Conservation (phyloP, 2,797 vertebrate genomes). For the Pipistrellus pipistrellus region DNA sequence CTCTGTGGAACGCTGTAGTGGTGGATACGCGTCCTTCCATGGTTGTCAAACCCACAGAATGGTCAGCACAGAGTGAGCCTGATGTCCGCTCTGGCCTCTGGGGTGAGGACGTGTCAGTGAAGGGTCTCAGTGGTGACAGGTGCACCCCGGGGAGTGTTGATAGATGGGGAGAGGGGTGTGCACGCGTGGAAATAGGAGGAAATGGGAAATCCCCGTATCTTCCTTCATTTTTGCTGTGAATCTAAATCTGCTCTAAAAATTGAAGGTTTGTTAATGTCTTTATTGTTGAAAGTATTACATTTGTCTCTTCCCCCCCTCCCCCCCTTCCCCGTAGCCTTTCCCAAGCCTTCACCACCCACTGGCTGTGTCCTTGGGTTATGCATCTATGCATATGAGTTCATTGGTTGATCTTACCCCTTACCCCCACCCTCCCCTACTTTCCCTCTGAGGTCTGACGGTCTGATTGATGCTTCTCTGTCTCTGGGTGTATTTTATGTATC, state of each 20-base stretch:
- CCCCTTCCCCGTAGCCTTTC: too few relatives aligned
- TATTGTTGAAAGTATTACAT: too few relatives aligned
- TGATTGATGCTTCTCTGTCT: too few relatives aligned
- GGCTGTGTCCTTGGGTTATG: too few relatives aligned
- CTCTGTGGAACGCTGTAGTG: not conserved
- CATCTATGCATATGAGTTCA: too few relatives aligned
- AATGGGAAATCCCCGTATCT: not conserved
- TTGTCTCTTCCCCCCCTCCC: too few relatives aligned
- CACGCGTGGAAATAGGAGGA: not conserved
- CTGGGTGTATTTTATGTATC: too few relatives aligned
- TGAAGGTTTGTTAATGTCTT: not conserved
- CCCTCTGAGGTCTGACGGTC: too few relatives aligned
- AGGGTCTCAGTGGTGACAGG: not conserved
- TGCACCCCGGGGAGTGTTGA: not conserved
- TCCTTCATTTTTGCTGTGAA: not conserved
- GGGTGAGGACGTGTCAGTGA: not conserved
- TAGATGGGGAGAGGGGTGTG: not conserved
- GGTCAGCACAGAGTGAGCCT: not conserved
- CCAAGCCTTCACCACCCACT: too few relatives aligned
- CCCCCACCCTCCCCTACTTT: too few relatives aligned
- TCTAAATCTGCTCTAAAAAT: not conserved
- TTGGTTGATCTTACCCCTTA: too few relatives aligned
- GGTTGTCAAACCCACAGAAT: not conserved
- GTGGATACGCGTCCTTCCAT: not conserved
- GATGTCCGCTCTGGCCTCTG: not conserved